Evolutionary conservation across 2,113 vertebrate genomes (phyloP), one percentile per base, ranked within the genome.

Genomic region (Sylvilagus bachmani): DNA sequence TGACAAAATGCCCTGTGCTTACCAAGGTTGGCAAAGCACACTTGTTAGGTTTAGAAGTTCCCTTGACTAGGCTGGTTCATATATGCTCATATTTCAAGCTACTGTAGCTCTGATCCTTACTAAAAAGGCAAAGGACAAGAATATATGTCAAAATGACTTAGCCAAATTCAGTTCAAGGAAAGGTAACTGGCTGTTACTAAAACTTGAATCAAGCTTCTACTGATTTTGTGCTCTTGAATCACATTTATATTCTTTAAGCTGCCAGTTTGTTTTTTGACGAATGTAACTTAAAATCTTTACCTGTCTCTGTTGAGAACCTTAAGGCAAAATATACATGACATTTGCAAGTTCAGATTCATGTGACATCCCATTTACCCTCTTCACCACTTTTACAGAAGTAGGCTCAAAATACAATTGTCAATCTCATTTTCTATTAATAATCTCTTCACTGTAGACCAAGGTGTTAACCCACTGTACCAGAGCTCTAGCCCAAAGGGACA

Each of bases 31-130:
- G 89, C 86, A 93, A 78, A 90, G 61, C 29, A 73, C 38, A 53
- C 74, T 90, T 62, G 36, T 94, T 94, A 81, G 19, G 53, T 87
- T 92, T 88, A 67, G 36, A 85, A 90, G 64, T 86, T 94, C 85
- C 92, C 69, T 75, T 95, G 49, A 95, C 86, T 80, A 89, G 49
- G 31, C 79, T 78, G 64, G 44, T 81, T 94, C 86, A 74, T 70
- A 61, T 78, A 55, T 44, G 33, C 64, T 95, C 79, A n/a, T 91
- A 83, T 97, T 96, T 96, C 93, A 95, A 73, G 49, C 13, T 75
- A 36, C 85, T 81, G 33, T 83, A 61, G 9, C 61, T 81, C 62
- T 81, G 81, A 79, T 71, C 86, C 49, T 83, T 89, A 64, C 10
- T 78, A 53, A 7, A 92, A 82, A 95, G 44, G 31, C 61, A 88